phyloP scores from a whole-genome alignment of 2,113 vertebrate genomes.

The Madoqua kirkii region DNA sequence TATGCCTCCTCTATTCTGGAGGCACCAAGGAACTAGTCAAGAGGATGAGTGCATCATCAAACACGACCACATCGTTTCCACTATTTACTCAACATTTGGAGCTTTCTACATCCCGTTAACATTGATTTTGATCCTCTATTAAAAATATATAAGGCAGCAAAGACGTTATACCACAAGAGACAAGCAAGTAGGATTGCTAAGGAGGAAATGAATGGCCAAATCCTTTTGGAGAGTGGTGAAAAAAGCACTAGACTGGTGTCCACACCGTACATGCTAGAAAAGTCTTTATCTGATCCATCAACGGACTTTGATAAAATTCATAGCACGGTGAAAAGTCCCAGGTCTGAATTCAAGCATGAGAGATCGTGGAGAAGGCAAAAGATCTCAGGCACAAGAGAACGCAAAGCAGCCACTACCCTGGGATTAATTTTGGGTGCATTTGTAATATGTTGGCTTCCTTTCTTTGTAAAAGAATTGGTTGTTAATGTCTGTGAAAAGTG shows the following conservation, averaged over 20 bases:
- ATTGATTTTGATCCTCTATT: slow-evolving; percentile 97
- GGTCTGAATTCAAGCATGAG: slow-evolving; percentile 83
- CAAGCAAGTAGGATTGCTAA: slow-evolving; percentile 88
- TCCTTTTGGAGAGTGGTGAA: slow-evolving; percentile 86
- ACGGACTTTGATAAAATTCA: slow-evolving; percentile 88
- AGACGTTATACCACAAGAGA: slow-evolving; percentile 93
- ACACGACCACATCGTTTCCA: slow-evolving; percentile 92
- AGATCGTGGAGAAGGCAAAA: slow-evolving; percentile 89
- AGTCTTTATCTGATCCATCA: slow-evolving; percentile 90
- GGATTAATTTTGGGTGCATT: slow-evolving; percentile 97
- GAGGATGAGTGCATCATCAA: slow-evolving; percentile 94
- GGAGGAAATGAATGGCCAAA: slow-evolving; percentile 90
- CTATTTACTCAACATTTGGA: slow-evolving; percentile 95
- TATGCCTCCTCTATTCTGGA: slow-evolving; percentile 93
- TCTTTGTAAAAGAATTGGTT: slow-evolving; percentile 98
- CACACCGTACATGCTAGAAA: slow-evolving; percentile 85
- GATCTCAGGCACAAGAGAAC: slow-evolving; percentile 92
- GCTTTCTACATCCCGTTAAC: slow-evolving; percentile 96
- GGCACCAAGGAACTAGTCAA: slow-evolving; percentile 86
- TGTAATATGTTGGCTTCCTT: slow-evolving; percentile 97
- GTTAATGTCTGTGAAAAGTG: slow-evolving; percentile 92
- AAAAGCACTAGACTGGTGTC: slow-evolving; percentile 83
- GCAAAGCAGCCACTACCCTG: slow-evolving; percentile 93
- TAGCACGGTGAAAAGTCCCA: slow-evolving; percentile 78
- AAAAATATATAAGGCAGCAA: slow-evolving; percentile 98